These are phyloP conservation scores for Serrognathus titanus DNA, from an alignment of 2,888 invertebrate species.

Conservation along the genomic window DNA sequence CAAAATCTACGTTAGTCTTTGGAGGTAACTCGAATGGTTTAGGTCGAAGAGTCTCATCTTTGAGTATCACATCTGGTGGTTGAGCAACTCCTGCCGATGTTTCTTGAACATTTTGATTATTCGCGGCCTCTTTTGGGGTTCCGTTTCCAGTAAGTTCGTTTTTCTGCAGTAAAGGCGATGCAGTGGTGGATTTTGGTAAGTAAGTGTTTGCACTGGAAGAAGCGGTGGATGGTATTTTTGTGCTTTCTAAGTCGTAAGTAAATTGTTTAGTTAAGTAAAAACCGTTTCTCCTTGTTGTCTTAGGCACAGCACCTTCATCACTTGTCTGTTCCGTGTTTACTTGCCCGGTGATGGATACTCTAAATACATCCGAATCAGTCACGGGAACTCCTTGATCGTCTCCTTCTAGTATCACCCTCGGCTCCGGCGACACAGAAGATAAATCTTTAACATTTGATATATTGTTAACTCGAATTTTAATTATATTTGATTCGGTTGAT, in stretches of 20 bases:
- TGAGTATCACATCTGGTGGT: slow-evolving; percentile 3
- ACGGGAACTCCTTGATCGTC: slow-evolving; percentile 2
- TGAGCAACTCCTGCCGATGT: slow-evolving; percentile 11
- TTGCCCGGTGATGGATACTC: slow-evolving; percentile 1
- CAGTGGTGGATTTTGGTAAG: slow-evolving; percentile 16
- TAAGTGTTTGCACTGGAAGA: slow-evolving; percentile 14
- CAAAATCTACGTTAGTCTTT: background rate
- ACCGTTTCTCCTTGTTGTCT: background rate
- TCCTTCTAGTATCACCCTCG: too few species aligned
- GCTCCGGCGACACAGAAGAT: too few species aligned
- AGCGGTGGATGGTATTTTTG: background rate
- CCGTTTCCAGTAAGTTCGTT: background rate
- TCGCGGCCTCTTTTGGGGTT: background rate
- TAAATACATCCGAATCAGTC: slow-evolving; percentile 9
- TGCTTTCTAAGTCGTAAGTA: background rate
- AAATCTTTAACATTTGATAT: too few species aligned
- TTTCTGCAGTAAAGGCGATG: background rate
- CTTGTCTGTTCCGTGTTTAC: background rate
- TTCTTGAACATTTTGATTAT: too few species aligned
- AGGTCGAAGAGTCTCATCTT: slow-evolving; percentile 11
- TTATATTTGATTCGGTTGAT: too few species aligned
- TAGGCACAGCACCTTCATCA: too few species aligned
- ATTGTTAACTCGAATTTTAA: too few species aligned
- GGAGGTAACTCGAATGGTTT: slow-evolving; percentile 17
- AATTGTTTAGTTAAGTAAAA: slow-evolving; percentile 12